Percentiles rank a stretch among this genome's conserved stretches.
phyloP scores from a whole-genome alignment of 2,888 invertebrate genomes.

The Halocaridina rubra region DNA sequence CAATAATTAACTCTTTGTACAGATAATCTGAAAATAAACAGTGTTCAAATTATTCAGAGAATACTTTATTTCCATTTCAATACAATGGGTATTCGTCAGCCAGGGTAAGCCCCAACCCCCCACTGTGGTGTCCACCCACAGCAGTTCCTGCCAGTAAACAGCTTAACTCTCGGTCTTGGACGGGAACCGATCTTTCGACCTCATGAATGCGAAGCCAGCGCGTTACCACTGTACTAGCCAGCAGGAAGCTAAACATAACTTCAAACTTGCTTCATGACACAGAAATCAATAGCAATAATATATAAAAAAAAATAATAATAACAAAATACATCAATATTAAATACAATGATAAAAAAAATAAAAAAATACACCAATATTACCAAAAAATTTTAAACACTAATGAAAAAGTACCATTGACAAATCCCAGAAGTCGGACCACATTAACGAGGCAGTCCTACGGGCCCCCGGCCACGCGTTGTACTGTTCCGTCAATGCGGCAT shows the following conservation, averaged over 20 bases:
- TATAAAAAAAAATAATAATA: neutral
- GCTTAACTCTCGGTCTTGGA: too few species aligned
- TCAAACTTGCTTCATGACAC: neutral
- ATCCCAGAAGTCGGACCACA: conserved; percentile 63
- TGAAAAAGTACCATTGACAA: conserved; percentile 48
- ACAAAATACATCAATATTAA: neutral
- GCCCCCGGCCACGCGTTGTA: conserved; percentile 39
- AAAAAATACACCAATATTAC: neutral
- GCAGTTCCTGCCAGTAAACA: too few species aligned
- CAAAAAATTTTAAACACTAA: neutral
- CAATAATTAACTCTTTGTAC: too few species aligned
- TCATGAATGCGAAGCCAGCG: too few species aligned
- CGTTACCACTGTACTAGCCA: too few species aligned
- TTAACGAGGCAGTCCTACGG: conserved; percentile 41
- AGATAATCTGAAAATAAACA: too few species aligned
- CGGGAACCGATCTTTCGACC: too few species aligned
- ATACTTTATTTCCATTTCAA: too few species aligned
- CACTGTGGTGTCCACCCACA: too few species aligned
- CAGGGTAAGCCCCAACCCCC: too few species aligned
- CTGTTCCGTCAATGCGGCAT: conserved; percentile 13
- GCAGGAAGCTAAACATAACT: neutral
- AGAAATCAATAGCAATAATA: neutral
- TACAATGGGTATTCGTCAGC: too few species aligned
- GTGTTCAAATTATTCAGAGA: neutral
- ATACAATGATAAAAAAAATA: neutral